A percentile compares a stretch with the other conserved stretches of the same genome.
phyloP scores from a whole-genome alignment of 2,797 vertebrate species.

The Paramormyrops hopkinsi region DNA sequence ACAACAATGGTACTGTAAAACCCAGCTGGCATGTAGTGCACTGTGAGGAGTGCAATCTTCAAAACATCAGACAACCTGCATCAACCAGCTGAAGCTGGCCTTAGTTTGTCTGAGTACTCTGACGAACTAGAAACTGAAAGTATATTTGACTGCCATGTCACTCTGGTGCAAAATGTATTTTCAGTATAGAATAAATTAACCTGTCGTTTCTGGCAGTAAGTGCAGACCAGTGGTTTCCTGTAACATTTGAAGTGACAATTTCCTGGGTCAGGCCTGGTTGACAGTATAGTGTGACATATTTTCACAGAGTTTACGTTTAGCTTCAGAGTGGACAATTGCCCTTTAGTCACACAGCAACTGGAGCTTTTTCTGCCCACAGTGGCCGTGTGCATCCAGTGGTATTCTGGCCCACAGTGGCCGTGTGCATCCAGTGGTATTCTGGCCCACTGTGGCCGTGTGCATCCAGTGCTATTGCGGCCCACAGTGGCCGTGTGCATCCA shows the following conservation, averaged over 20 bases:
- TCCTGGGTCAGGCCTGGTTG: conserved; percentile 69
- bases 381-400: conserved; percentile 13
- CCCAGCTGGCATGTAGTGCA: background rate
- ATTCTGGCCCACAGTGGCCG: conserved; percentile 39
- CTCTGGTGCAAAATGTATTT: conserved; percentile 74
- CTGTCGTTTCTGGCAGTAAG: conserved; percentile 80
- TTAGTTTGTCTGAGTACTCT: background rate
- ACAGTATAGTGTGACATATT: conserved; percentile 72
- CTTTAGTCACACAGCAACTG: conserved; percentile 52
- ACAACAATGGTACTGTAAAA: background rate
- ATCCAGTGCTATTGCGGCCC: conserved; percentile 15
- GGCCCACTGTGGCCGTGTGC: conserved; percentile 42
- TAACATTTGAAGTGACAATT: conserved; percentile 76
- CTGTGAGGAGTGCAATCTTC: background rate
- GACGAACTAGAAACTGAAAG: conserved; percentile 50
- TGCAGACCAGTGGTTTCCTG: conserved; percentile 75
- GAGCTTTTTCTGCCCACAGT: conserved; percentile 57
- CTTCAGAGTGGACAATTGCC: conserved; percentile 59
- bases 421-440: conserved; percentile 22
- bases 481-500: conserved; percentile 43
- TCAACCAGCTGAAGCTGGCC: background rate
- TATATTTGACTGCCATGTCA: conserved; percentile 67
- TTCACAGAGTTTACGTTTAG: conserved; percentile 56
- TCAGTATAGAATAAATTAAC: conserved; percentile 78
- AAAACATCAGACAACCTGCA: background rate